Base-by-base conservation (phyloP, 2,888 invertebrate genomes). In the Anticlea derivata region DNA sequence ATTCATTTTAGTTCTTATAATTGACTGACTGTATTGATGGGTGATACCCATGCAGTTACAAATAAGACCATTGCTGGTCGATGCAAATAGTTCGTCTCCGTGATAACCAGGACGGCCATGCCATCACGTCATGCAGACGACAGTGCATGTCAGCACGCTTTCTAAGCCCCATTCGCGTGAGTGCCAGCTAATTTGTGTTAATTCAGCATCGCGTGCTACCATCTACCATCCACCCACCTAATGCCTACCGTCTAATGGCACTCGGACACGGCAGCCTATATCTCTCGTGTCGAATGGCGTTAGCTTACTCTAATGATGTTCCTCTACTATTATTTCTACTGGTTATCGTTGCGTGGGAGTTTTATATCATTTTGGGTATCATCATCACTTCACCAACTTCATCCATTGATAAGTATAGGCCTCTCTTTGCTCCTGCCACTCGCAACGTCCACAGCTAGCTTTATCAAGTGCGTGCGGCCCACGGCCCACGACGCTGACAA, bases 111-210 rank as follows among this genome's bases (percentile, higher is more conserved):
- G 44, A 29, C 37, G 26, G 35, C 22, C 12, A 31, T 31, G 47
- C 24, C 49, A 33, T 39, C 60, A 46, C 52, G 58, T 58, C 54
- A 62, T 37, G 51, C 34, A 40, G 50, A 49, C 51, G 60, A 60
- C 50, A 50, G 65, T 66, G 49, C 61, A 62, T 60, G 61, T 55
- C 58, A 58, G 63, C 68, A 72, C 80, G 83, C 81, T 83, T 78
- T 83, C 81, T 79, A 80, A 71, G 70, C 62, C 61, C 52, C 60
- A 47, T 29, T 78, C 68, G 83, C 83, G 82, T 79, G 80, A 66
- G 55, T 50, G 50, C 65, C 56, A 57, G 65, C 63, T 78, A 75
- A 80, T 81, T 76, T 72, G 70, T 66, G 66, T 71, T 72, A 76
- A 74, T 75, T 65, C 70, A 58, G 63, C 51, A 49, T 70, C 65